Base-by-base conservation (phyloP, 2,888 invertebrate species). In the Orchesellides sinensis region DNA sequence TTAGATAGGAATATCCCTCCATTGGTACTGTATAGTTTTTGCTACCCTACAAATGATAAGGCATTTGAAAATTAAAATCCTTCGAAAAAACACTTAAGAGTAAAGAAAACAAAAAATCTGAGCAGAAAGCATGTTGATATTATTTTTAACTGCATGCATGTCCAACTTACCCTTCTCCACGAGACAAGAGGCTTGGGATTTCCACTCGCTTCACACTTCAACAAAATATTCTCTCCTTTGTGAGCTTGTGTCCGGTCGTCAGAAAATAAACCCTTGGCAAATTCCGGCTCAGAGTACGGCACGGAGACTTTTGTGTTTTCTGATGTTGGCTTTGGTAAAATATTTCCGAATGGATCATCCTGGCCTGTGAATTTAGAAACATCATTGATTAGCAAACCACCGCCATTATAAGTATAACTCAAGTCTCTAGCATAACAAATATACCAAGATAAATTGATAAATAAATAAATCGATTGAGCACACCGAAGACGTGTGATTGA, bases 121-220 rank as follows among this genome's bases (percentile, higher is more conserved):
- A 14, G 40, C 40, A 40, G 10, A 40, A 5, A 14, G 40, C 40
- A 8, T 40, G 40, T 14, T 40, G n/a, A 40, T 40, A n/a, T 40
- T 40, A 40, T 40, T n/a, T 40, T 14, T 40, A 40, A n/a, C 40
- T 14, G 40, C 14, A 8, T 40, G n/a, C 10, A 14, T 40, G 40
- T 40, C 4, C 10, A 14, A 14, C 4, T 65, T 63, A 87, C 87
- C 83, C 85, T 84, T 56, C 77, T 84, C 87, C 87, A 88, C 1
- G 84, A 83, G 6, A 88, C 83, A 47, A 79, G 83, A 8, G 88
- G 87, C 27, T 78, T 84, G 1, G 88, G 88, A 79, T 84, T 81
- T 40, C 88, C 88, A 74, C 35, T 86, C 1, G 87, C 87, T 75
- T 85, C 84, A 81, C 88, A 88, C 69, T 83, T 86, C 0, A 87